These are phyloP conservation scores for Eira barbara DNA, from an alignment of 2,113 vertebrate species.

Conservation along the genomic window DNA sequence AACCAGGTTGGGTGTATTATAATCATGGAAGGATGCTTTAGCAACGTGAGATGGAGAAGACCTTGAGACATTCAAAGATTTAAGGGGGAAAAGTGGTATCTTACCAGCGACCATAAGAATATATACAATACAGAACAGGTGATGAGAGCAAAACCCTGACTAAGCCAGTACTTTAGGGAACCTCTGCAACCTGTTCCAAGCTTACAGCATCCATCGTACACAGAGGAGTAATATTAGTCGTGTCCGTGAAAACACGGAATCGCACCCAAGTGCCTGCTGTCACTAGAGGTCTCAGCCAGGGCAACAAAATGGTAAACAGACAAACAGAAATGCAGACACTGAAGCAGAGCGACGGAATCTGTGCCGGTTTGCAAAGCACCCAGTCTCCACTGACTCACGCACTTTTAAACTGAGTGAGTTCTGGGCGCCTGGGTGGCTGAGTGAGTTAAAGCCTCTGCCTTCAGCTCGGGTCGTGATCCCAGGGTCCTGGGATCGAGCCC, in stretches of 20 bases:
- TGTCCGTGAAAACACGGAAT: background rate
- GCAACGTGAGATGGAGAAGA: background rate
- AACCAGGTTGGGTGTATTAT: background rate
- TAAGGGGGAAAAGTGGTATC: background rate
- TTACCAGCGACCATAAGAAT: background rate
- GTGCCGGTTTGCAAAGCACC: background rate
- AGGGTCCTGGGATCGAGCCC: too few species aligned
- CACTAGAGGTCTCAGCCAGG: background rate
- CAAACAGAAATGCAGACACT: background rate
- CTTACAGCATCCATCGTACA: fast-evolving
- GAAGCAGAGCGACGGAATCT: background rate
- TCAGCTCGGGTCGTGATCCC: too few species aligned
- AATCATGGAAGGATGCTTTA: background rate
- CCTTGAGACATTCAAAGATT: background rate
- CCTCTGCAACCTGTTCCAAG: background rate
- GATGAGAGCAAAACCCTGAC: background rate
- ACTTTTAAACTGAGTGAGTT: background rate
- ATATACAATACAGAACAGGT: background rate
- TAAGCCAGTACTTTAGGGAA: background rate
- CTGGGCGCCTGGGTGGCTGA: too few species aligned
- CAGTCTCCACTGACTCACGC: background rate
- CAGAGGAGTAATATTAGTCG: background rate
- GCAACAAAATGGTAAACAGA: background rate
- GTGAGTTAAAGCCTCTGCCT: too few species aligned
- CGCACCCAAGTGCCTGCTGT: background rate